These are phyloP conservation scores for Paraplagusia blochii DNA, from an alignment of 2,113 vertebrate genomes.

Conservation along the genomic window DNA sequence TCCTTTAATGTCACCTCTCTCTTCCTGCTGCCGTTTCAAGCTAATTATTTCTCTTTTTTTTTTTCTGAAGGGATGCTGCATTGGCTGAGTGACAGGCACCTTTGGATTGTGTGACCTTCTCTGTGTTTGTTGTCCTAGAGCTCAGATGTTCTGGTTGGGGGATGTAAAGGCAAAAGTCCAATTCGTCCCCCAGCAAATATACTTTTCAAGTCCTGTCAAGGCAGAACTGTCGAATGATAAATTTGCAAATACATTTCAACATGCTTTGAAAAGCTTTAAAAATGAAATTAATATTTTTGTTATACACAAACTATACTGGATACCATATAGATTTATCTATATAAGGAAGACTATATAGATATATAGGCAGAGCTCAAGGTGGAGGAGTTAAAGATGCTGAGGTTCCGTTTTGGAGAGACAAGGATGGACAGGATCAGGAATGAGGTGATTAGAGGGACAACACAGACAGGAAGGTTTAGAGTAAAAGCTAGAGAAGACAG, in stretches of 20 bases:
- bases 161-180: slow-evolving; percentile 35
- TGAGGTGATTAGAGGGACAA: too few species aligned
- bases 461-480: too few species aligned
- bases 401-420: too few species aligned
- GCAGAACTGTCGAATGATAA: slow-evolving; percentile 13
- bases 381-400: too few species aligned
- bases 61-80: slow-evolving; percentile 52
- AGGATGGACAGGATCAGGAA: too few species aligned
- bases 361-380: too few species aligned
- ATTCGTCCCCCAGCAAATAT: slow-evolving; percentile 12
- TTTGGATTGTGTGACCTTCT: slow-evolving; percentile 70
- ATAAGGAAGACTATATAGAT: too few species aligned
- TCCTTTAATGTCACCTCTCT: slow-evolving; percentile 68
- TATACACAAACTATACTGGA: too few species aligned
- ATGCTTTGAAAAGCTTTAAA: background rate
- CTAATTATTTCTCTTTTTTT: slow-evolving; percentile 72
- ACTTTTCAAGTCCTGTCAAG: slow-evolving; percentile 34
- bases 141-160: slow-evolving; percentile 28
- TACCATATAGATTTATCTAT: too few species aligned
- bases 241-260: slow-evolving; percentile 19
- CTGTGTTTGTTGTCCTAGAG: slow-evolving; percentile 53
- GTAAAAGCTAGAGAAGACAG: too few species aligned
- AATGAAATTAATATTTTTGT: slow-evolving; percentile 1
- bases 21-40: slow-evolving; percentile 54
- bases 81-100: slow-evolving; percentile 72